These are phyloP conservation scores for Heterodera schachtii DNA, from an alignment of 1,140 invertebrate species.

Conservation along the genomic window DNA sequence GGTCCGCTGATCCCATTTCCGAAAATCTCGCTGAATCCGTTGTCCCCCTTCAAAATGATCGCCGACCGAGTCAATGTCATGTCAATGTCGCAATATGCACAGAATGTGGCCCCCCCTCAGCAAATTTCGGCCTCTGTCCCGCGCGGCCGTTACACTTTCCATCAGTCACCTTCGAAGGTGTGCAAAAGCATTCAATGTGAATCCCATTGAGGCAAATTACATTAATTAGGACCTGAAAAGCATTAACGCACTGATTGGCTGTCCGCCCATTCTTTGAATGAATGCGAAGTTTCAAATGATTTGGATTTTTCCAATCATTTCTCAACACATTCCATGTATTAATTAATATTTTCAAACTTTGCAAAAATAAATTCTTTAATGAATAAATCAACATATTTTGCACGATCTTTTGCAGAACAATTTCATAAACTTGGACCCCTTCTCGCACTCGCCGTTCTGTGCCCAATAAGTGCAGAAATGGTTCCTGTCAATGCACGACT, in stretches of 20 bases:
- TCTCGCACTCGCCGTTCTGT: conserved; percentile 62
- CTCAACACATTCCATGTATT: no score
- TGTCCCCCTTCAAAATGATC: conserved; percentile 53
- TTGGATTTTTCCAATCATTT: no score
- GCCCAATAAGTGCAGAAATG: conserved; percentile 65
- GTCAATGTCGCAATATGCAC: conserved; percentile 40
- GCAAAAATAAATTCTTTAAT: background rate
- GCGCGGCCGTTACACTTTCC: conserved; percentile 42
- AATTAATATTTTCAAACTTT: no score
- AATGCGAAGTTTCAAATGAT: background rate
- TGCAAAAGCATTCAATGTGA: no score
- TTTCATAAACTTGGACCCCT: conserved; percentile 65
- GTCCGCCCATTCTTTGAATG: background rate
- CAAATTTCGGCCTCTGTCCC: conserved; percentile 16
- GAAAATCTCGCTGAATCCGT: conserved; percentile 39
- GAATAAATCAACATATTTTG: conserved; percentile 33
- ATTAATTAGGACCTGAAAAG: conserved; percentile 40
- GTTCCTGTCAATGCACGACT: conserved; percentile 55
- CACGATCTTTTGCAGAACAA: conserved; percentile 64
- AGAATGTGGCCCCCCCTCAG: conserved; percentile 12
- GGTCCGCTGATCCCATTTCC: conserved; percentile 44
- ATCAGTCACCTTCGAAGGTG: conserved; percentile 53
- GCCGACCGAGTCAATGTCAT: conserved; percentile 46
- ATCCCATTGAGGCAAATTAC: background rate
- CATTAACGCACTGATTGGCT: conserved; percentile 40